Evolutionary conservation across 2,113 vertebrate species (phyloP), one percentile per base, ranked within the genome.

Genomic region (Sebastes schlegelii): DNA sequence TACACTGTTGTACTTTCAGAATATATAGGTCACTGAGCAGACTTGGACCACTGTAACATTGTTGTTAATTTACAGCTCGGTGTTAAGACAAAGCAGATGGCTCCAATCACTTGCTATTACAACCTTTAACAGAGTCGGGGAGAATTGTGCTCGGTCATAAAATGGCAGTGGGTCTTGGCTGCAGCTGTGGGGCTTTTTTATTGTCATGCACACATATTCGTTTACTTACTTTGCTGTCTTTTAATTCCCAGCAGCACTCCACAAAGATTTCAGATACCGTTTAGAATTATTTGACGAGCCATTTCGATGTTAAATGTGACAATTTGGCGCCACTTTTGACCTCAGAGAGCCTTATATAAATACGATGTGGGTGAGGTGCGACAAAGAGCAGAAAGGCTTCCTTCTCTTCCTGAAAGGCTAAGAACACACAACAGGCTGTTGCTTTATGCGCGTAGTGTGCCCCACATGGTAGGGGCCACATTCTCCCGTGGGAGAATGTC

Each of bases 101-200:
- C 89, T 93, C 52, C 79, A 89, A 90, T 92, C 78, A 67, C 51
- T 64, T 40, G 10, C 71, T 80, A 88, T 73, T 86, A 68, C 82
- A 89, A 68, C 46, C 11, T 85, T 91, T 92, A 89, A 92, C 70
- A 79, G 71, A 90, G 90, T 85, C 82, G 88, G 82, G 77, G 76
- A 89, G 78, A 77, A 87, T 88, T 85, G 83, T 80, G 68, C 78
- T 80, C 13, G 19, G 67, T 91, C 84, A 82, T 94, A 91, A 93
- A 94, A 91, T 80, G 51, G 52, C 71, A 88, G 82, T 49, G 68
- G 64, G 86, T 81, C 71, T 82, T 92, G 85, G 72, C 92, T 80
- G 64, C 76, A 87, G 80, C 77, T 90, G 83, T 73, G 63, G 63
- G 69, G 65, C 19, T 23, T 48, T 86, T 88, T 87, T 90, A 79